Evolutionary conservation across 2,888 invertebrate genomes (phyloP).

Genomic region (Mayetiola destructor): DNA sequence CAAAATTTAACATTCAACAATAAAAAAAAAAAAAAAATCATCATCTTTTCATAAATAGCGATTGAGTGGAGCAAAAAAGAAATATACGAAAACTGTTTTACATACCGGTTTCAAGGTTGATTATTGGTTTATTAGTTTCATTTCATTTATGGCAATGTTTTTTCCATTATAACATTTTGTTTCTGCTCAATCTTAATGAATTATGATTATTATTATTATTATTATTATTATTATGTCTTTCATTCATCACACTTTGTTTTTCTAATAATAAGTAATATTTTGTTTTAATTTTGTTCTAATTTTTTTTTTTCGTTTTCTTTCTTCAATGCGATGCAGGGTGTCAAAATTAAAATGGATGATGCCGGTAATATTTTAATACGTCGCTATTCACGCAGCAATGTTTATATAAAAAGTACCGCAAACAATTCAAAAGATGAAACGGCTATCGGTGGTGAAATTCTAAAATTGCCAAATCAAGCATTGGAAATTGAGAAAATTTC

Average conservation of each 20-base stretch:
- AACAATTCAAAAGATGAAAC: slow-evolving; percentile 39
- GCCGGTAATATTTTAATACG: slow-evolving; percentile 56
- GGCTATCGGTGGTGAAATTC: slow-evolving; percentile 51
- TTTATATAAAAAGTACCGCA: slow-evolving; percentile 45
- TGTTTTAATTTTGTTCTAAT: neutral
- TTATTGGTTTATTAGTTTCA: neutral
- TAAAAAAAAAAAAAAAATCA: too few relatives aligned
- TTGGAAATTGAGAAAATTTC: slow-evolving; percentile 43
- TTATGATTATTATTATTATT: neutral
- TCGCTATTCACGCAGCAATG: slow-evolving; percentile 50
- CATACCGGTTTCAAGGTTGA: neutral
- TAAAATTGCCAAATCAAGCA: slow-evolving; percentile 47
- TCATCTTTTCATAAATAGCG: neutral
- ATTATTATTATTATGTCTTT: neutral
- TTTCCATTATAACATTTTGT: neutral
- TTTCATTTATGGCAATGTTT: neutral
- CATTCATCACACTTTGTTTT: neutral
- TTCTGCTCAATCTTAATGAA: neutral
- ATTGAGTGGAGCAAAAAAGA: neutral
- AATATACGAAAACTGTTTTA: neutral
- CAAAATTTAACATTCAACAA: too few relatives aligned
- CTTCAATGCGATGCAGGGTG: slow-evolving; percentile 41
- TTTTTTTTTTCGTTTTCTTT: neutral
- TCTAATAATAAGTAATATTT: too few relatives aligned
- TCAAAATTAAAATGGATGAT: slow-evolving; percentile 58